A percentile compares a stretch with the other conserved stretches of the same genome.
phyloP scores from a whole-genome alignment of 2,797 vertebrate genomes.

The Rhynchotus rufescens region DNA sequence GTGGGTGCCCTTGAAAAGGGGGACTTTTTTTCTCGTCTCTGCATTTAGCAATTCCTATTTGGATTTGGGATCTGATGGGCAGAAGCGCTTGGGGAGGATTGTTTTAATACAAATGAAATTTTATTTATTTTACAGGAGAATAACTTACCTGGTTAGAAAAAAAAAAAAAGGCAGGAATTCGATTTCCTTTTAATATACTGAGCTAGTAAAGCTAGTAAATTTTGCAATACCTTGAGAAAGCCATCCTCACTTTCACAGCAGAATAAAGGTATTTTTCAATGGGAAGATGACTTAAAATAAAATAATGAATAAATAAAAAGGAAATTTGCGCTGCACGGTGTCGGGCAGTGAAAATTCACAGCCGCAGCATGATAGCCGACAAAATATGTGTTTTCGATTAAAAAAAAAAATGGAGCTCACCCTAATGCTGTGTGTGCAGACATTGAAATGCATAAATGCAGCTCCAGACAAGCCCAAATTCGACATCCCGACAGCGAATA shows the following conservation, averaged over 20 bases:
- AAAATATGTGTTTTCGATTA: neutral
- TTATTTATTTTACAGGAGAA: too few relatives aligned
- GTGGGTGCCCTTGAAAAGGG: rapidly evolving
- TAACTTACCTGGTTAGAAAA: neutral
- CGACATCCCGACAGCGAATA: neutral
- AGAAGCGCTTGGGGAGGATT: rapidly evolving
- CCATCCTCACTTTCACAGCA: rapidly evolving
- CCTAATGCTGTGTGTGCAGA: neutral
- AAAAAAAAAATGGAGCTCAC: neutral
- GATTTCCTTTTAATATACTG: neutral
- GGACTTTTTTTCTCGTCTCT: neutral
- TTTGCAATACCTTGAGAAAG: rapidly evolving
- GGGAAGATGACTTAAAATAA: too few relatives aligned
- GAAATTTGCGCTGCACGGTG: neutral
- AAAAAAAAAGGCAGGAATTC: neutral
- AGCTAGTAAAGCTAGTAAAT: neutral
- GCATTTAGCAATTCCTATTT: too few relatives aligned
- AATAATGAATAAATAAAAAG: too few relatives aligned
- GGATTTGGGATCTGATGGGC: neutral
- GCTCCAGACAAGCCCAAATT: constrained; percentile 17
- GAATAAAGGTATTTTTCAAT: neutral
- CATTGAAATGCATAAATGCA: neutral
- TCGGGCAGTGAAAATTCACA: too few relatives aligned
- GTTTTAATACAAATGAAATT: neutral
- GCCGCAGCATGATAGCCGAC: neutral